phyloP scores from a whole-genome alignment of 2,888 invertebrate species.

The Pristionchus mayeri region DNA sequence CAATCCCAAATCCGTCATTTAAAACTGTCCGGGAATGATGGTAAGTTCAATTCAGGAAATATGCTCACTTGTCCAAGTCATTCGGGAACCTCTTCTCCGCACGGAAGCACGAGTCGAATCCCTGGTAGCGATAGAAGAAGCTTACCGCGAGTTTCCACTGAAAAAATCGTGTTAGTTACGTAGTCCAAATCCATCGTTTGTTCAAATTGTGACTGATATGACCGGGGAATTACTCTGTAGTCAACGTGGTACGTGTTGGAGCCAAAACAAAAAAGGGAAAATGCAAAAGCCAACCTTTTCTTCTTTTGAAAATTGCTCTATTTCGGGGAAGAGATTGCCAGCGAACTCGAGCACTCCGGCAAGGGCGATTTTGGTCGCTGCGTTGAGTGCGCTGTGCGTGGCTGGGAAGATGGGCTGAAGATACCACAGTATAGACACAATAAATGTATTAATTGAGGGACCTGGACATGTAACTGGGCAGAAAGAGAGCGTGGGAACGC shows the following conservation, averaged over 20 bases:
- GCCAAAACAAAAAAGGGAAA: not conserved
- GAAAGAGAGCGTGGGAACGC: too few relatives aligned
- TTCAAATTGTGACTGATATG: too few relatives aligned
- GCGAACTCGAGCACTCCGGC: not conserved
- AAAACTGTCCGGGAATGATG: too few relatives aligned
- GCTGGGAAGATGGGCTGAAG: not conserved
- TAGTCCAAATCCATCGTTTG: too few relatives aligned
- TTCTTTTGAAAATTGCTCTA: not conserved
- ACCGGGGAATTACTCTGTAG: too few relatives aligned
- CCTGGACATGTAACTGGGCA: too few relatives aligned
- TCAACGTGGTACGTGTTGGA: not conserved
- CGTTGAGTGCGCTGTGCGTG: not conserved
- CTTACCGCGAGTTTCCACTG: constrained; percentile 1
- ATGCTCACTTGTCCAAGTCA: not conserved
- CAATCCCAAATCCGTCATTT: too few relatives aligned
- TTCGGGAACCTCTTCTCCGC: not conserved
- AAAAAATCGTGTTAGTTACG: too few relatives aligned
- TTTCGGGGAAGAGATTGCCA: not conserved
- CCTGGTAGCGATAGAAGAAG: constrained; percentile 30
- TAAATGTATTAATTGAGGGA: not conserved
- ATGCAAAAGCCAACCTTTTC: not conserved
- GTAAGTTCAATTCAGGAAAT: too few relatives aligned
- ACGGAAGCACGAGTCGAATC: constrained; percentile 17
- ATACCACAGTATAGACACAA: not conserved
- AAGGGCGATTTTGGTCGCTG: not conserved